phyloP scores from a whole-genome alignment of 2,113 vertebrate genomes.

The Mohoua ochrocephala region DNA sequence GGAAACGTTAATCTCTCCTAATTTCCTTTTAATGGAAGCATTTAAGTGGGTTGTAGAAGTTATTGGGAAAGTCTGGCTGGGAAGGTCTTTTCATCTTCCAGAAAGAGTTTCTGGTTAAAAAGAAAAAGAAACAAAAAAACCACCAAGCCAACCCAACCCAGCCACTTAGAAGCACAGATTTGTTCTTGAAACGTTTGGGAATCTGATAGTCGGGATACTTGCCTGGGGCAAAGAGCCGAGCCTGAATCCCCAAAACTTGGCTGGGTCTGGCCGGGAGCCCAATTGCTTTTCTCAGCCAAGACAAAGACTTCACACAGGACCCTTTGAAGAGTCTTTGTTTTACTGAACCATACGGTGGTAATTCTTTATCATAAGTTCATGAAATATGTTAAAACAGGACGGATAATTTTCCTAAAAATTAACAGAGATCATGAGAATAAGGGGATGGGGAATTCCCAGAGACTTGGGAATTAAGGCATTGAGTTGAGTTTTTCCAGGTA shows the following conservation, averaged over 20 bases:
- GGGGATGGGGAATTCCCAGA: not conserved
- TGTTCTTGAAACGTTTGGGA: not conserved
- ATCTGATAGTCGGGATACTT: not conserved
- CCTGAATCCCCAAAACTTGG: not conserved
- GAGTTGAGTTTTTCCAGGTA: not conserved
- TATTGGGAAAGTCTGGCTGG: not conserved
- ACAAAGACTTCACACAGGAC: constrained; percentile 10
- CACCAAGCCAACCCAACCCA: not conserved
- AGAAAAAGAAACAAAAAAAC: not conserved
- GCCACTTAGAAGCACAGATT: not conserved
- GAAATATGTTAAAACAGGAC: not conserved
- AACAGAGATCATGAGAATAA: not conserved
- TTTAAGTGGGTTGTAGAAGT: not conserved
- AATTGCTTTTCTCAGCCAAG: constrained; percentile 17
- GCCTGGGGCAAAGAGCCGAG: not conserved
- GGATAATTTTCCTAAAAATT: not conserved
- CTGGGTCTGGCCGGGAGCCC: not conserved
- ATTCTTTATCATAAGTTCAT: constrained; percentile 8
- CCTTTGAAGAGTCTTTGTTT: constrained; percentile 37
- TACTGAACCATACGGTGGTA: not conserved
- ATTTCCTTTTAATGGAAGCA: not conserved
- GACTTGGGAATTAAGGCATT: not conserved
- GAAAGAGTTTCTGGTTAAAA: not conserved
- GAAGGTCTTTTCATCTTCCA: not conserved
- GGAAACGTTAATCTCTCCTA: not conserved